Conservation (phyloP, 2,797 vertebrate genomes). For the Poecilia picta region DNA sequence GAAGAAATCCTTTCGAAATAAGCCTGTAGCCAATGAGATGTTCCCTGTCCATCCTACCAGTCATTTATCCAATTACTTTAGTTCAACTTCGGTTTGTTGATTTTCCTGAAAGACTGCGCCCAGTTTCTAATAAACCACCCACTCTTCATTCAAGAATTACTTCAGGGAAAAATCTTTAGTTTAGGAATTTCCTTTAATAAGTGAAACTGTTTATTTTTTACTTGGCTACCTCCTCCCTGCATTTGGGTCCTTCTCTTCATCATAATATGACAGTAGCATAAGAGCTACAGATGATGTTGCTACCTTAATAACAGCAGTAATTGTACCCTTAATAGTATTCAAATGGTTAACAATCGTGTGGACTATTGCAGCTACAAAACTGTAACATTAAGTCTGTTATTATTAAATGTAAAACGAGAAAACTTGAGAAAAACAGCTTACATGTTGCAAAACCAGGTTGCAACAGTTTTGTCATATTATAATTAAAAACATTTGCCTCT, state of each 20-base stretch:
- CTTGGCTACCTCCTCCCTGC: no score
- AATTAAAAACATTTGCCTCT: background rate
- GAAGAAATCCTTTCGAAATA: background rate
- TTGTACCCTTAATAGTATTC: background rate
- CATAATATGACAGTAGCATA: background rate
- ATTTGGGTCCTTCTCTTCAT: background rate
- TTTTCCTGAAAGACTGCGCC: background rate
- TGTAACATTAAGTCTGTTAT: background rate
- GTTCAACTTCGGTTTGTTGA: background rate
- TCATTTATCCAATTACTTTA: background rate
- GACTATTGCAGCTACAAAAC: background rate
- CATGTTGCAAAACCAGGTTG: background rate
- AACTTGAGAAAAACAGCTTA: background rate
- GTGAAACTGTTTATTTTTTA: background rate
- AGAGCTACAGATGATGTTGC: background rate
- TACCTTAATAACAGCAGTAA: background rate
- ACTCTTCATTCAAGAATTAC: background rate
- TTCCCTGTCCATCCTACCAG: background rate
- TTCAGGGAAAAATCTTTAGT: no score
- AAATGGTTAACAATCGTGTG: background rate
- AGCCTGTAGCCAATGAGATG: background rate
- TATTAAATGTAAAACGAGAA: background rate
- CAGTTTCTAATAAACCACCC: background rate
- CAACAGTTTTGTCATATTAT: background rate
- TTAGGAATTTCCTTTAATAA: no score